These are phyloP conservation scores for Edolisoma coerulescens DNA, from an alignment of 2,113 vertebrate genomes.

Conservation along the genomic window DNA sequence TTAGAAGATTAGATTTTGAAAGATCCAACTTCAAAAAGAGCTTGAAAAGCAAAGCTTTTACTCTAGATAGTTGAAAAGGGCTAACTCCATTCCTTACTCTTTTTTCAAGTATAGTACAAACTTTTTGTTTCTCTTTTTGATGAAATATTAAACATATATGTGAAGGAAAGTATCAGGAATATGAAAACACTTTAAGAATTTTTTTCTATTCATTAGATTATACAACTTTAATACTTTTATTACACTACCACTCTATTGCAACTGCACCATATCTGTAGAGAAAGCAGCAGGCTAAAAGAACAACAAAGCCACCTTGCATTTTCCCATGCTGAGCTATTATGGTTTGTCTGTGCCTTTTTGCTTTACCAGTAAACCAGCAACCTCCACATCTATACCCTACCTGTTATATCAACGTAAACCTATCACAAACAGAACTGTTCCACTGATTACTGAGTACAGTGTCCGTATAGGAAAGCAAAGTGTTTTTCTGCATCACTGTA, in stretches of 20 bases:
- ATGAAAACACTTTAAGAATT: not conserved
- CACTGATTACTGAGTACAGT: not conserved
- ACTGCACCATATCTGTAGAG: not conserved
- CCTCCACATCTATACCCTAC: not conserved
- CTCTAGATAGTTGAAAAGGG: not conserved
- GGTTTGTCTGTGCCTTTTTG: not conserved
- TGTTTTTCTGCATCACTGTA: not conserved
- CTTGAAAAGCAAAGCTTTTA: not conserved
- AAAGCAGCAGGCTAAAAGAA: not conserved
- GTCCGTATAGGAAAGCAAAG: not conserved
- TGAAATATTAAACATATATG: slow-evolving; percentile 28
- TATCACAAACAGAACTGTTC: not conserved
- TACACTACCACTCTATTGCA: not conserved
- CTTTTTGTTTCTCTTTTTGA: slow-evolving; percentile 13
- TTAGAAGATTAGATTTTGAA: not conserved
- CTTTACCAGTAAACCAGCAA: not conserved
- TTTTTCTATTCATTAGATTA: not conserved
- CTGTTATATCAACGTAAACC: not conserved
- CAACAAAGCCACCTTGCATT: not conserved
- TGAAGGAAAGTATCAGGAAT: not conserved
- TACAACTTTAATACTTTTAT: not conserved
- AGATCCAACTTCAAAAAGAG: slow-evolving; percentile 3
- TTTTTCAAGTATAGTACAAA: not conserved
- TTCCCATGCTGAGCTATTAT: not conserved
- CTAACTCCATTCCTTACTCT: not conserved